Conservation (phyloP, 2,797 vertebrate genomes). For the Muscicapa striata region DNA sequence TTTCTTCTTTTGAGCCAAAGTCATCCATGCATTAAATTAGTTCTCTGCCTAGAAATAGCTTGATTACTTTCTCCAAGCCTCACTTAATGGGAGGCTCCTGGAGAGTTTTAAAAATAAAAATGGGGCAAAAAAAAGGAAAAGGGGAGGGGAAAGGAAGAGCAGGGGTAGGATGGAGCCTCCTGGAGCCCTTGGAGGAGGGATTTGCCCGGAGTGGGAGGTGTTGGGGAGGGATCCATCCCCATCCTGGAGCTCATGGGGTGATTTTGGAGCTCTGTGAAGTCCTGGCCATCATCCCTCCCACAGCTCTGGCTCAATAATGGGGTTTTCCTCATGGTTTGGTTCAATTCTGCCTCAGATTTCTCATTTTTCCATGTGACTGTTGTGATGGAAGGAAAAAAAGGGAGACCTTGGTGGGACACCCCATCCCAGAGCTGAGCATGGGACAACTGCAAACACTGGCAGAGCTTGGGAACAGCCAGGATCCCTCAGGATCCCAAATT, state of each 20-base stretch:
- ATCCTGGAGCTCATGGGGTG: accelerated
- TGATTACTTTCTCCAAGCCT: conserved; percentile 75
- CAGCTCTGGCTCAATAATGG: neutral
- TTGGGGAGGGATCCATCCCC: accelerated
- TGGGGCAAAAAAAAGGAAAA: neutral
- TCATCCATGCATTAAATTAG: conserved; percentile 88
- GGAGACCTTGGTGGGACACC: accelerated
- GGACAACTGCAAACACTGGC: accelerated
- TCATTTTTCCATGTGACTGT: neutral
- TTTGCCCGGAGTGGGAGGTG: neutral
- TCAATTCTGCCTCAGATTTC: accelerated
- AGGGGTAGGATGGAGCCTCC: neutral
- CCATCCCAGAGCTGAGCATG: accelerated
- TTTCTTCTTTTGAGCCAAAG: conserved; percentile 84
- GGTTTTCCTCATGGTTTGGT: neutral
- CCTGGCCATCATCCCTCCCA: accelerated
- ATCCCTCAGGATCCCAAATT: neutral
- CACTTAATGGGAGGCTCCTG: conserved; percentile 63
- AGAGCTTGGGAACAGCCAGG: neutral
- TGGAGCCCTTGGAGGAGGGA: accelerated
- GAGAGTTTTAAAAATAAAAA: conserved; percentile 48
- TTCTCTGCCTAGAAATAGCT: conserved; percentile 82
- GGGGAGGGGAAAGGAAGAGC: neutral
- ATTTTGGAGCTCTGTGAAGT: accelerated
- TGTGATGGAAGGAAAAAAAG: neutral